Conservation (phyloP, 2,797 vertebrate genomes). For the Parauchenoglanis punctatus region DNA sequence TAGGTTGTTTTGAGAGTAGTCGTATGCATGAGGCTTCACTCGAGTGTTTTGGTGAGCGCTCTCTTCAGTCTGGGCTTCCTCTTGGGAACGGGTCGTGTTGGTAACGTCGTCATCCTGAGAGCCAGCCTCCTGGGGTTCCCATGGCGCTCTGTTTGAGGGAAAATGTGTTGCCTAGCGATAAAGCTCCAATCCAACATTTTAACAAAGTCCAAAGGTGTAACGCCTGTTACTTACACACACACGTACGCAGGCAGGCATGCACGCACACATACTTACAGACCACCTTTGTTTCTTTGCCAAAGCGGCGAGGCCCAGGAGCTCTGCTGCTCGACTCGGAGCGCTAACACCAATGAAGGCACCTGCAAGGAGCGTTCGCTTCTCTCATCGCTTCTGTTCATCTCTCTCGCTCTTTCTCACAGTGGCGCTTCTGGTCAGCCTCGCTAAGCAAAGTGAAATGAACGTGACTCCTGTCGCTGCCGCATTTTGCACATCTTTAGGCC, state of each 20-base stretch:
- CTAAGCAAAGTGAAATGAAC: conserved; percentile 63
- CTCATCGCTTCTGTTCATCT: conserved; percentile 39
- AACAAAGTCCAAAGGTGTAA: conserved; percentile 61
- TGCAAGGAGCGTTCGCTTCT: conserved; percentile 36
- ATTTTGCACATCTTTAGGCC: conserved; percentile 67
- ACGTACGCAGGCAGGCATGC: conserved; percentile 23
- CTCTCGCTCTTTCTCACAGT: conserved; percentile 4
- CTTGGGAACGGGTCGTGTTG: conserved; percentile 47
- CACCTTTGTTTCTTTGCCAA: conserved; percentile 23
- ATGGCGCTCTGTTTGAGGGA: conserved; percentile 41
- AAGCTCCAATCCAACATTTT: conserved; percentile 54
- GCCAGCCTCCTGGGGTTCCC: conserved; percentile 55
- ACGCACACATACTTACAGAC: conserved; percentile 38
- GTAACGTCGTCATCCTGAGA: conserved; percentile 56
- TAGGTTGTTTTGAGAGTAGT: not conserved
- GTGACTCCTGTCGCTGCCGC: conserved; percentile 64
- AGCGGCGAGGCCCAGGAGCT: conserved; percentile 47
- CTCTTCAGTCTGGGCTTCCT: conserved; percentile 41
- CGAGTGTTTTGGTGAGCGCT: not conserved
- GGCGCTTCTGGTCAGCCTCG: conserved; percentile 60
- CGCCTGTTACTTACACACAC: conserved; percentile 22
- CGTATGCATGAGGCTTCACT: not conserved
- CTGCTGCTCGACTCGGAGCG: conserved; percentile 33
- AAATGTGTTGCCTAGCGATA: conserved; percentile 37
- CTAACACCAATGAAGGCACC: conserved; percentile 54